Evolutionary conservation across 2,888 invertebrate genomes (phyloP), one percentile per base, ranked within the genome.

Genomic region (Nemurella pictetii): DNA sequence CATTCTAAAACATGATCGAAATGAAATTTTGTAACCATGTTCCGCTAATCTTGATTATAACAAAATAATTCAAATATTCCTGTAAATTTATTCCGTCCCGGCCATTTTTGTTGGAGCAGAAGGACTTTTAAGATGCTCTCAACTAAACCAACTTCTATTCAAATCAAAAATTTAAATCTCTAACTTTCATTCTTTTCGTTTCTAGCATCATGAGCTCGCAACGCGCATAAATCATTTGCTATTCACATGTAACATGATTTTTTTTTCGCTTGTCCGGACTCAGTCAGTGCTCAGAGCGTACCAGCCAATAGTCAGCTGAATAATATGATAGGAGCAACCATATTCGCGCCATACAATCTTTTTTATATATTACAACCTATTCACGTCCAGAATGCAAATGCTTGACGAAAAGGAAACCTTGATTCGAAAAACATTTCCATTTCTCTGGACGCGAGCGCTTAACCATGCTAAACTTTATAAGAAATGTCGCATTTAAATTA

Each of bases 371-470:
- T n/a, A n/a, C n/a, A 75, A 75, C 20, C 75, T 75, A 75, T 75
- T 75, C 75, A 75, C n/a, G 28, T 75, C 75, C 75, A 75, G 75
- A 75, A 75, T 75, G 75, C n/a, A 75, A 75, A 75, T 75, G 75
- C 9, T 75, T 27, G 9, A 26, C 28, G 27, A 7, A 75, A 26
- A 26, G 75, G 55, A 75, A 28, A 75, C 9, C 75, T 28, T 75
- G 75, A 75, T 28, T 75, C 75, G 75, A 75, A 20, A 7, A 55
- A 75, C 27, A 26, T 75, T 25, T 27, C 75, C 27, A 27, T 26
- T 36, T n/a, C n/a, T n/a, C n/a, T 55, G 15, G 55, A 7, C 55
- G 3, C 2, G 55, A n/a, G n/a, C n/a, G n/a, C n/a, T n/a, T n/a
- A n/a, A n/a, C n/a, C n/a, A n/a, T n/a, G n/a, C n/a, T n/a, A n/a